Evolutionary conservation across 2,888 invertebrate species (phyloP), one percentile per base, ranked within the genome.

Genomic region (Metacarcinus magister): DNA sequence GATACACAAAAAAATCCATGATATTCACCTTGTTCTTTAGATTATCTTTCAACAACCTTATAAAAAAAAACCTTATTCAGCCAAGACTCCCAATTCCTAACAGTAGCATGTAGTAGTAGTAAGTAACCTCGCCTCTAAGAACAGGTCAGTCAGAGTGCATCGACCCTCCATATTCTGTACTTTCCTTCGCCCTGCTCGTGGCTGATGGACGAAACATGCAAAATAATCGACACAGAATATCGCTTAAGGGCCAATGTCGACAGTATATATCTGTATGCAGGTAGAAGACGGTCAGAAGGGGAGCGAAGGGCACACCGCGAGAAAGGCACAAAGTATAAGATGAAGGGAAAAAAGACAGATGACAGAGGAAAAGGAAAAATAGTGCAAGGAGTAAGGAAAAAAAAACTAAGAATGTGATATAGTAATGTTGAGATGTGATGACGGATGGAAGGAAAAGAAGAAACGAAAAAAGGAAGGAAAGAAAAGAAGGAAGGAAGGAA

Each of bases 141-240:
- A 13, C 48, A 4, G 10, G n/a, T 23, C 13, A 13, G 44, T 23
- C 13, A 13, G 44, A 46, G 23, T 28, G 39, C 43, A 8, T 28
- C 3, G 10, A 43, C 10, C 19, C 43, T 23, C 67, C 23, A 16
- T 67, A n/a, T 67, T 13, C 60, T 67, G 60, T 67, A 82, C 82
- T 32, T 28, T 82, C 82, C 82, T 82, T 32, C 82, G 16, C 32
- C 32, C 82, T 82, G 7, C 32, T 82, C 32, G 28, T 13, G 32
- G 82, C 32, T 82, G 82, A 82, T 82, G 82, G 32, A 82, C 82
- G 82, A 82, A 82, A 32, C 82, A 82, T 82, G 82, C 82, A 82
- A 28, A 67, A 28, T 82, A 32, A 82, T 32, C 32, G 32, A 28
- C 82, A 28, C 32, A 82, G 32, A 82, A 82, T 82, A 32, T 82